These are phyloP conservation scores for Ammodytes dubius DNA, from an alignment of 2,113 vertebrate species.

Conservation along the genomic window DNA sequence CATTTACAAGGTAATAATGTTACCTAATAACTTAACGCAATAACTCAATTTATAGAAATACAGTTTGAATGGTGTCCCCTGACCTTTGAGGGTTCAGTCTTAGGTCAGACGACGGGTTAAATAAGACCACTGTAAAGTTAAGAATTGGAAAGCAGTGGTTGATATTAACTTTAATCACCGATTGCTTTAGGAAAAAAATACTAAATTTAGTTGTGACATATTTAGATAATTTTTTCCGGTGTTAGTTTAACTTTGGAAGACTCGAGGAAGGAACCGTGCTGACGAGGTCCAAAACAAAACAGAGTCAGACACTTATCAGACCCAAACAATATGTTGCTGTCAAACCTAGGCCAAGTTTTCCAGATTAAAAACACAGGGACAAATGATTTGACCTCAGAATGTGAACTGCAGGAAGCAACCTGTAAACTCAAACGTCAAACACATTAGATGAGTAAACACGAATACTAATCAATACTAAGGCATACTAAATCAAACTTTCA, in stretches of 20 bases:
- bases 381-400: background rate
- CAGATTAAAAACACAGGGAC: conserved; percentile 36
- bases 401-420: background rate
- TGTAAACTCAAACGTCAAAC: background rate
- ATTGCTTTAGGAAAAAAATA: conserved; percentile 3
- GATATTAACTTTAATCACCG: conserved; percentile 13
- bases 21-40: background rate
- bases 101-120: background rate
- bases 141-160: background rate
- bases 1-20: background rate
- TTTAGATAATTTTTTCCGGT: conserved; percentile 51
- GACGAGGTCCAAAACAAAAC: conserved; percentile 62
- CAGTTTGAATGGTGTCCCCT: background rate
- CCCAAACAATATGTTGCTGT: conserved; percentile 38
- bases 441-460: background rate
- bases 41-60: background rate
- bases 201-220: conserved; percentile 39
- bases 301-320: conserved; percentile 52
- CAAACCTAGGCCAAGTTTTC: conserved; percentile 49
- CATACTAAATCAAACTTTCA: background rate
- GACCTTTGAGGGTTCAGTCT: background rate
- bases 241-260: conserved; percentile 77
- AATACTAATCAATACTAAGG: background rate
- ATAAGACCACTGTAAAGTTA: conserved; percentile 20
- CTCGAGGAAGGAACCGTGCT: conserved; percentile 86